Percentiles rank a stretch among this genome's conserved stretches.
These are phyloP conservation scores for Illadopsis cleaveri DNA, from an alignment of 2,113 vertebrate genomes.

Conservation along the genomic window DNA sequence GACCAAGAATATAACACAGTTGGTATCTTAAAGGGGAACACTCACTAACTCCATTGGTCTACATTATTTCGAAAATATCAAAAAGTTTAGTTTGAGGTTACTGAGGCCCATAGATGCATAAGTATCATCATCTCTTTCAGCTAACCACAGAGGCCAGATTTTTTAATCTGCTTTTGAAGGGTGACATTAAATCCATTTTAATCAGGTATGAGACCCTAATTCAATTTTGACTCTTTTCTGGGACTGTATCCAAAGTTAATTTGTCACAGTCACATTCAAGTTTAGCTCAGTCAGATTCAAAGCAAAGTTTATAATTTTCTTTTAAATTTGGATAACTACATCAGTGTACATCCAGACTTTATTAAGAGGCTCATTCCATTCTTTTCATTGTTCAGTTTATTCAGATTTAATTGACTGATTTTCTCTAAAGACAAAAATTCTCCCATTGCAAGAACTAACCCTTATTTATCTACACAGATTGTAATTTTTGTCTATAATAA, in stretches of 20 bases:
- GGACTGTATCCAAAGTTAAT: slow-evolving; percentile 27
- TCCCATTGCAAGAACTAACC: not conserved
- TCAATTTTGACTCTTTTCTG: slow-evolving; percentile 31
- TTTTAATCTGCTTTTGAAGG: not conserved
- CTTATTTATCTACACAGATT: not conserved
- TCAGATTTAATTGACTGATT: not conserved
- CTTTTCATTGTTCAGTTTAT: not conserved
- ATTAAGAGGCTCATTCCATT: not conserved
- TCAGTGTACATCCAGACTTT: not conserved
- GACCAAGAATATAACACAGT: not conserved
- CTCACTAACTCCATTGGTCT: not conserved
- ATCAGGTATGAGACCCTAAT: slow-evolving; percentile 27
- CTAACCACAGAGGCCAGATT: not conserved
- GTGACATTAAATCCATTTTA: slow-evolving; percentile 41
- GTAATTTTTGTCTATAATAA: not conserved
- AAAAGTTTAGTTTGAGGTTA: not conserved
- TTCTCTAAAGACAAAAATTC: not conserved
- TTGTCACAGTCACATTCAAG: slow-evolving; percentile 13
- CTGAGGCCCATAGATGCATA: not conserved
- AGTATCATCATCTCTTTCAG: not conserved
- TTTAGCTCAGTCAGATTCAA: not conserved
- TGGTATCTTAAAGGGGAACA: not conserved
- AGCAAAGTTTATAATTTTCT: slow-evolving; percentile 8
- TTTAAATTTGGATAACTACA: not conserved
- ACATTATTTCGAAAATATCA: not conserved